These are phyloP conservation scores for Sparidentex hasta DNA, from an alignment of 2,797 vertebrate species.

Conservation along the genomic window DNA sequence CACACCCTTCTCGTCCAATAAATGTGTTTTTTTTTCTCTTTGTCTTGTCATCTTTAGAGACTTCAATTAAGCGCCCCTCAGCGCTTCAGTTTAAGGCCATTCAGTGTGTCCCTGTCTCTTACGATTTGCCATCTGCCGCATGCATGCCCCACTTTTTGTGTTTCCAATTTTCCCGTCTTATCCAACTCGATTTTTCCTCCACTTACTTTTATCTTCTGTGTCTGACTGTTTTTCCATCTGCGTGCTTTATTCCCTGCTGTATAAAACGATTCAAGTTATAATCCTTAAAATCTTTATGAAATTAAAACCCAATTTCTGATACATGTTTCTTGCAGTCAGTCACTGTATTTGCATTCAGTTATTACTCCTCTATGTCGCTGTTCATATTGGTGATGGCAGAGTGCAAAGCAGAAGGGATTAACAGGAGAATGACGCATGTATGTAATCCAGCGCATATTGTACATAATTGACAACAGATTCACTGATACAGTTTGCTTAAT, in stretches of 20 bases:
- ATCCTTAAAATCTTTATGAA: neutral
- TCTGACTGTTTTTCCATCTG: neutral
- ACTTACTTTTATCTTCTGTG: conserved; percentile 6
- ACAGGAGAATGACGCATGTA: neutral
- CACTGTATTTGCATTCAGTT: neutral
- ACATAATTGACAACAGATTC: neutral
- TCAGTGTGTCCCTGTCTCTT: conserved; percentile 30
- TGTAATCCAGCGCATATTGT: conserved; percentile 3
- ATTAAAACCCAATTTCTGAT: neutral
- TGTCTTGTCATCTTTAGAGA: conserved; percentile 19
- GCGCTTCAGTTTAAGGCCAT: conserved; percentile 44
- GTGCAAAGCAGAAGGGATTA: neutral
- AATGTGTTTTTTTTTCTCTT: conserved; percentile 18
- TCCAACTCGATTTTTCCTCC: neutral
- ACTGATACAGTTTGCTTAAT: neutral
- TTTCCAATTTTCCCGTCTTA: neutral
- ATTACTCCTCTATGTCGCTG: neutral
- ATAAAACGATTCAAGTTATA: neutral
- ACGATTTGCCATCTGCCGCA: conserved; percentile 48
- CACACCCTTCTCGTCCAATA: conserved; percentile 14
- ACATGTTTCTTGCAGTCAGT: neutral
- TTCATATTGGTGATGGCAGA: neutral
- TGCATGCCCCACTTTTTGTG: conserved; percentile 29
- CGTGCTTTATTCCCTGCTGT: conserved; percentile 3
- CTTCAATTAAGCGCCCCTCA: conserved; percentile 36